Percentiles rank a stretch among this genome's conserved stretches.
These are phyloP conservation scores for Sarcophilus harrisii DNA, from an alignment of 2,797 vertebrate species.

Conservation along the genomic window DNA sequence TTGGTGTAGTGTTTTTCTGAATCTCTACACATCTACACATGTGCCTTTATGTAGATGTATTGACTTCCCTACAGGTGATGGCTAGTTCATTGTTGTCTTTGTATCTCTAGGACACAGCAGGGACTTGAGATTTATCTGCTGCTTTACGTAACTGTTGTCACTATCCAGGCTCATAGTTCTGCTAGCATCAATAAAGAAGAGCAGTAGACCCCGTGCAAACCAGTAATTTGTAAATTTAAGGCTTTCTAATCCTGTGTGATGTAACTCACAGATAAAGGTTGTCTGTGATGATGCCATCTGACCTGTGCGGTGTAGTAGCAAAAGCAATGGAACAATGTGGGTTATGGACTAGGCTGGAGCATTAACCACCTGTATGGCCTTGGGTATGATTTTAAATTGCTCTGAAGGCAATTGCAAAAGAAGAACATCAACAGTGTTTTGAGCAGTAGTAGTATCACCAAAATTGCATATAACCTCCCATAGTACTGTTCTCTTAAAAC, in stretches of 20 bases:
- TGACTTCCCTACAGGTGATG: background rate
- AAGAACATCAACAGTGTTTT: background rate
- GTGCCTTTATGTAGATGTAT: background rate
- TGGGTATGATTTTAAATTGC: background rate
- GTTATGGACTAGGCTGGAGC: background rate
- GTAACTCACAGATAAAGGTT: background rate
- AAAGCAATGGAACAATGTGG: background rate
- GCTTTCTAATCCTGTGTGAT: background rate
- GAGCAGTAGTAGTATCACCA: background rate
- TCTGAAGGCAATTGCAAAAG: background rate
- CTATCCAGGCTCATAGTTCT: constrained; percentile 57
- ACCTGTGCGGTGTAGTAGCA: too few species aligned
- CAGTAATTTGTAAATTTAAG: background rate
- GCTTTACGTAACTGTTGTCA: constrained; percentile 50
- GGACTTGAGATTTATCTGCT: background rate
- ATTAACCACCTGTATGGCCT: background rate
- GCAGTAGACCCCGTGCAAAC: background rate
- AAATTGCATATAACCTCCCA: background rate
- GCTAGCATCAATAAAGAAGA: constrained; percentile 51
- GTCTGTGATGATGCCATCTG: background rate
- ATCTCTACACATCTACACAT: background rate
- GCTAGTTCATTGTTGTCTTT: background rate
- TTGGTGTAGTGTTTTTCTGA: background rate
- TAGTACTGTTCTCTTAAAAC: background rate
- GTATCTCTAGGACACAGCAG: background rate